These are phyloP conservation scores for Damaliscus lunatus DNA, from an alignment of 2,113 vertebrate genomes.

Conservation along the genomic window DNA sequence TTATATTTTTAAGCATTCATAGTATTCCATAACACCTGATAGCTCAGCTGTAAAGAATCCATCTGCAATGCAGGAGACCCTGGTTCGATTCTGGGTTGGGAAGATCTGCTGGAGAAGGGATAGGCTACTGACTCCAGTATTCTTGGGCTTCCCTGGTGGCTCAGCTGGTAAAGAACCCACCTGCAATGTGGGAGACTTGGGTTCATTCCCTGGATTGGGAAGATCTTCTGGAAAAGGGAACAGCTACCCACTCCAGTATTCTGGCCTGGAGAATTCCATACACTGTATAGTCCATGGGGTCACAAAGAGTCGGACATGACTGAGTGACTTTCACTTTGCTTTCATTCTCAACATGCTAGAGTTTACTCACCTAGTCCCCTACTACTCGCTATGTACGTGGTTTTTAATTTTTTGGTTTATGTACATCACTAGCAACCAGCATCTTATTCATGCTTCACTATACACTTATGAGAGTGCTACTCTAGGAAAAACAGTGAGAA, in stretches of 20 bases:
- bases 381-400: background rate
- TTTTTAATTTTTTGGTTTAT: background rate
- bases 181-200: background rate
- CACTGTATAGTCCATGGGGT: background rate
- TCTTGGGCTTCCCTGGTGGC: background rate
- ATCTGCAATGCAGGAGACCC: background rate
- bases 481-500: background rate
- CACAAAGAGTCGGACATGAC: background rate
- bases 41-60: background rate
- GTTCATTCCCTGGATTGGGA: background rate
- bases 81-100: background rate
- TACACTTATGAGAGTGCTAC: background rate
- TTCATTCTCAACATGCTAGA: background rate
- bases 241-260: background rate
- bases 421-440: background rate
- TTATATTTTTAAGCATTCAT: background rate
- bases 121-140: background rate
- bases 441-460: background rate
- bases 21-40: background rate
- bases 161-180: background rate
- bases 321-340: background rate
- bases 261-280: background rate
- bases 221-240: background rate
- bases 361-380: background rate
- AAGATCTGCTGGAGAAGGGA: background rate